Evolutionary conservation across 2,113 vertebrate genomes (phyloP).

Genomic region (Amphiprion ocellaris): DNA sequence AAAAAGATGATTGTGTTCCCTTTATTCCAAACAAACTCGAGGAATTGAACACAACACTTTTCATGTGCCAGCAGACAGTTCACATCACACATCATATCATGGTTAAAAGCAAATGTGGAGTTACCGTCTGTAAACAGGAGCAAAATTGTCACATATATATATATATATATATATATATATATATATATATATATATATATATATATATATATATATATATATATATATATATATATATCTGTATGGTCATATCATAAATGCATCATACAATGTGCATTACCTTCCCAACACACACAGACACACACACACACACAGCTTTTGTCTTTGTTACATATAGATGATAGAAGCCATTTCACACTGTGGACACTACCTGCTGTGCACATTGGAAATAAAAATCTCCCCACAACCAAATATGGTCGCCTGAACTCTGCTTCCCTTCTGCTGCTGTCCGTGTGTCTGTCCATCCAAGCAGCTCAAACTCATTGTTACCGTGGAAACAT

Average conservation of each 20-base stretch:
- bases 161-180: too few species aligned
- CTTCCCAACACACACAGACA: too few species aligned
- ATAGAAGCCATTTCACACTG: constrained; percentile 55
- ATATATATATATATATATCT: too few species aligned
- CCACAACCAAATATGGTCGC: constrained; percentile 36
- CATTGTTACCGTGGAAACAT: constrained; percentile 80
- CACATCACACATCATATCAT: too few species aligned
- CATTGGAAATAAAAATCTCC: constrained; percentile 53
- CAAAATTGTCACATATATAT: not conserved
- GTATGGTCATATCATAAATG: not conserved
- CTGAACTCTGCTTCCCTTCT: constrained; percentile 74
- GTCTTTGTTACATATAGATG: constrained; percentile 30
- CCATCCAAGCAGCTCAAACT: constrained; percentile 63
- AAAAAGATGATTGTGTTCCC: too few species aligned
- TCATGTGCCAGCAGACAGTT: too few species aligned
- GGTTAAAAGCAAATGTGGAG: not conserved
- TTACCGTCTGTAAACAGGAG: not conserved
- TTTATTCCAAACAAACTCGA: too few species aligned
- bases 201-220: too few species aligned
- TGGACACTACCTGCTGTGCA: constrained; percentile 60
- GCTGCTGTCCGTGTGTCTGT: constrained; percentile 27
- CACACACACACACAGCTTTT: constrained; percentile 20
- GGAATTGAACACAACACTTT: too few species aligned
- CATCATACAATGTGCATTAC: not conserved
- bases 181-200: too few species aligned